These are phyloP conservation scores for Trypoxylus dichotomus DNA, from an alignment of 1,140 invertebrate species.

Conservation along the genomic window DNA sequence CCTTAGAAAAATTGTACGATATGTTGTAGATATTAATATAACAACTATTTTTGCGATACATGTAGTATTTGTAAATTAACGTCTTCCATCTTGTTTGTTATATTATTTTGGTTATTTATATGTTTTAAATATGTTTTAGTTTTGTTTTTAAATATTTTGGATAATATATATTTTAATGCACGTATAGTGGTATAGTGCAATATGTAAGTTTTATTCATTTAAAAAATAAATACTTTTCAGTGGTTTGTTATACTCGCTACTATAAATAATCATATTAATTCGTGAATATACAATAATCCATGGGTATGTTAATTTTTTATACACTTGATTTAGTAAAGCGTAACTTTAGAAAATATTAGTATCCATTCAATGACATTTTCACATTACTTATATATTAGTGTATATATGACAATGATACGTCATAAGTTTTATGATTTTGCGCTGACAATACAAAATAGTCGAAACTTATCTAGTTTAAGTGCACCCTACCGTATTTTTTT, in stretches of 20 bases:
- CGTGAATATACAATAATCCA: not conserved
- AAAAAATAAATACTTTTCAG: not conserved
- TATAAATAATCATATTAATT: constrained; percentile 3
- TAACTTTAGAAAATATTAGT: too few species aligned
- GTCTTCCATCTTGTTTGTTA: constrained; percentile 41
- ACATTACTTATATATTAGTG: too few species aligned
- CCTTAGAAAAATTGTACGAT: constrained; percentile 29
- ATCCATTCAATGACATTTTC: too few species aligned
- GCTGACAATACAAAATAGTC: too few species aligned
- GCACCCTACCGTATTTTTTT: too few species aligned
- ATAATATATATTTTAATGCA: constrained; percentile 2
- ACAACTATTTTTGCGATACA: constrained; percentile 30
- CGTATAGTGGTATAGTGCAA: not conserved
- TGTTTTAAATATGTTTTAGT: constrained; percentile 6
- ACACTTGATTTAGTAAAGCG: not conserved
- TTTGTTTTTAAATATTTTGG: not conserved
- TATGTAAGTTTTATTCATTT: not conserved
- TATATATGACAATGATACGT: too few species aligned
- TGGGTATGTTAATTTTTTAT: not conserved
- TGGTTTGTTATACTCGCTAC: not conserved
- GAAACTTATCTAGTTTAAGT: too few species aligned
- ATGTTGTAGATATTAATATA: constrained; percentile 38
- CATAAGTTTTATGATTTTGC: too few species aligned
- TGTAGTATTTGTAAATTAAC: constrained; percentile 37
- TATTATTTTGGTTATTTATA: constrained; percentile 22